Evolutionary conservation across 2,113 vertebrate species (phyloP).

Genomic region (Corydoras maculifer): DNA sequence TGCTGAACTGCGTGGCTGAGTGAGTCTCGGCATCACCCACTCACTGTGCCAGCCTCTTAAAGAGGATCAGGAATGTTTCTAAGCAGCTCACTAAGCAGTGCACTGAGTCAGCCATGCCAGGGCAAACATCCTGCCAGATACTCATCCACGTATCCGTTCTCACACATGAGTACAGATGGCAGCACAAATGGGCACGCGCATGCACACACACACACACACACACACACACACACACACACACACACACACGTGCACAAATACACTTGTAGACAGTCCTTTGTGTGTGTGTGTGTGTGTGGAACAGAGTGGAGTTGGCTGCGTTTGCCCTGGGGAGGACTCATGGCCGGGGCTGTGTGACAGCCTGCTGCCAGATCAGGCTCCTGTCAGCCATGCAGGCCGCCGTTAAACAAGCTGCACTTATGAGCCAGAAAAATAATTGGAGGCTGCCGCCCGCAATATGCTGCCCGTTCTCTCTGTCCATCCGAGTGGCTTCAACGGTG

Average conservation of each 20-base stretch:
- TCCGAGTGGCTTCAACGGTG: slow-evolving; percentile 57
- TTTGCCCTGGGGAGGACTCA: slow-evolving; percentile 50
- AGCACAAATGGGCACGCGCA: slow-evolving; percentile 20
- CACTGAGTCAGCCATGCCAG: slow-evolving; percentile 14
- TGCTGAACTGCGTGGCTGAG: slow-evolving; percentile 8
- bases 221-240: slow-evolving; percentile 3
- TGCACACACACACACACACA: slow-evolving; percentile 1
- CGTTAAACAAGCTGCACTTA: slow-evolving; percentile 65
- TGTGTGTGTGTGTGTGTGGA: slow-evolving; percentile 21
- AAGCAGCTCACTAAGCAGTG: slow-evolving; percentile 22
- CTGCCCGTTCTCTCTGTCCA: slow-evolving; percentile 54
- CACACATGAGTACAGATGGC: slow-evolving; percentile 28
- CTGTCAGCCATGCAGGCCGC: slow-evolving; percentile 58
- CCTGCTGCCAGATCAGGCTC: slow-evolving; percentile 59
- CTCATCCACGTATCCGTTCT: slow-evolving; percentile 29
- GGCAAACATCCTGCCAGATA: slow-evolving; percentile 28
- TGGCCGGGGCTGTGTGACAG: slow-evolving; percentile 58
- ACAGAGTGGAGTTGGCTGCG: slow-evolving; percentile 42
- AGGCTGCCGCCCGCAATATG: slow-evolving; percentile 58
- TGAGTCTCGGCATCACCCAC: slow-evolving; percentile 20
- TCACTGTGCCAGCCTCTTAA: slow-evolving; percentile 12
- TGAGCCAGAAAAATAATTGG: slow-evolving; percentile 72
- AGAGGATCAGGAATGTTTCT: slow-evolving; percentile 20
- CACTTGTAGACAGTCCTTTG: slow-evolving; percentile 25
- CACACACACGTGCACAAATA: slow-evolving; percentile 5